Conservation (phyloP, 2,113 vertebrate species). For the Pelmatolapia mariae region DNA sequence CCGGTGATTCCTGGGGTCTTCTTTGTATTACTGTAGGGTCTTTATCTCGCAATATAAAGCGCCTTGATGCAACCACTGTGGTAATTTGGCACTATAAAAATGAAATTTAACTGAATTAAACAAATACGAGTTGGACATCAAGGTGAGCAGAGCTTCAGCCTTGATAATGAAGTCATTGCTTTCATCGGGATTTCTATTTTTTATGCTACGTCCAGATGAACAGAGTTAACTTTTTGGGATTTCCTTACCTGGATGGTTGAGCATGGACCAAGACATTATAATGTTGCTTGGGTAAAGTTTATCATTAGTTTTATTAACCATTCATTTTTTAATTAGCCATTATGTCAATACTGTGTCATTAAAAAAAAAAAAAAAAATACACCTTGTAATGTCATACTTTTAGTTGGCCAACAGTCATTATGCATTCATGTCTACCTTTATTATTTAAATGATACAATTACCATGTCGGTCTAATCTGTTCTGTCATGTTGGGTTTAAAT, state of each 20-base stretch:
- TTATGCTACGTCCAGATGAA: background rate
- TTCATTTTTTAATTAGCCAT: background rate
- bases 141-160: background rate
- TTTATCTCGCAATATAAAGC: background rate
- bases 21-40: background rate
- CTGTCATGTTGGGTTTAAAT: background rate
- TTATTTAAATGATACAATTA: background rate
- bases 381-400: background rate
- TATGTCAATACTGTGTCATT: background rate
- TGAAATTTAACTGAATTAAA: background rate
- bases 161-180: background rate
- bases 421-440: background rate
- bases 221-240: background rate
- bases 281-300: background rate
- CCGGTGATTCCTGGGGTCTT: background rate
- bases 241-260: background rate
- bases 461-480: background rate
- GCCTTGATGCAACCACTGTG: background rate
- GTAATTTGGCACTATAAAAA: background rate
- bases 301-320: background rate
- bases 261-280: background rate
- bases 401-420: background rate
- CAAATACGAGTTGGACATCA: background rate
- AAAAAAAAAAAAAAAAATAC: background rate
- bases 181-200: background rate